phyloP scores from a whole-genome alignment of 2,797 vertebrate genomes.

The Eurystomus glaucurus region DNA sequence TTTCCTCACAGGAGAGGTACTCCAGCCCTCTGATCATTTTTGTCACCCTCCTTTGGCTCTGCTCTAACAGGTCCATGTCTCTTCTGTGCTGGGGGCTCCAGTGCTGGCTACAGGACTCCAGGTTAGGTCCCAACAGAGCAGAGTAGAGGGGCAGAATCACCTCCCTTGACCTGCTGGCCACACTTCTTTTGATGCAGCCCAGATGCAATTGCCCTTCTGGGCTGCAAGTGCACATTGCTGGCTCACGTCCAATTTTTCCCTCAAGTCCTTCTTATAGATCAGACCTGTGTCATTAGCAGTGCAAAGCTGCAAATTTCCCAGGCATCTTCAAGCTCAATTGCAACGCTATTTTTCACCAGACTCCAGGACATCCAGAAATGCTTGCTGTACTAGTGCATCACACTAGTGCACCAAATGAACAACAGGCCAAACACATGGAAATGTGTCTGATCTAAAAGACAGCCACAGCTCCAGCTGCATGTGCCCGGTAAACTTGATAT shows the following conservation, averaged over 20 bases:
- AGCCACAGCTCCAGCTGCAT: not conserved
- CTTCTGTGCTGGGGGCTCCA: not conserved
- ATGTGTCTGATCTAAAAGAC: not conserved
- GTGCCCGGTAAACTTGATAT: not conserved
- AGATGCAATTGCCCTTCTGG: not conserved
- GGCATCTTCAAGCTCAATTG: not conserved
- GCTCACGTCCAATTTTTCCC: not conserved
- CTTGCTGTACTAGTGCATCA: not conserved
- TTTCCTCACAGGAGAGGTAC: not conserved
- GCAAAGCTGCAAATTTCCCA: not conserved
- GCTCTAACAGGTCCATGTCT: not conserved
- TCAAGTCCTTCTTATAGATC: not conserved
- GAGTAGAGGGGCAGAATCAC: not conserved
- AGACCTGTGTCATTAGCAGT: not conserved
- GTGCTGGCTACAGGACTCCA: too few relatives aligned
- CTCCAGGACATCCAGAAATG: not conserved
- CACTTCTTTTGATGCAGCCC: not conserved
- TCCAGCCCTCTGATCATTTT: too few relatives aligned
- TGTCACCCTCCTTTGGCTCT: not conserved
- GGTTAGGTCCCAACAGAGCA: not conserved
- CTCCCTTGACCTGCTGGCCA: not conserved
- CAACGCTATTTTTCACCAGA: not conserved
- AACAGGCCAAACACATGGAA: not conserved
- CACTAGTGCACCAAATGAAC: not conserved
- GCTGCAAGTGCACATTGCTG: not conserved